phyloP scores from a whole-genome alignment of 2,888 invertebrate species.

The Tryphoninae sp. region DNA sequence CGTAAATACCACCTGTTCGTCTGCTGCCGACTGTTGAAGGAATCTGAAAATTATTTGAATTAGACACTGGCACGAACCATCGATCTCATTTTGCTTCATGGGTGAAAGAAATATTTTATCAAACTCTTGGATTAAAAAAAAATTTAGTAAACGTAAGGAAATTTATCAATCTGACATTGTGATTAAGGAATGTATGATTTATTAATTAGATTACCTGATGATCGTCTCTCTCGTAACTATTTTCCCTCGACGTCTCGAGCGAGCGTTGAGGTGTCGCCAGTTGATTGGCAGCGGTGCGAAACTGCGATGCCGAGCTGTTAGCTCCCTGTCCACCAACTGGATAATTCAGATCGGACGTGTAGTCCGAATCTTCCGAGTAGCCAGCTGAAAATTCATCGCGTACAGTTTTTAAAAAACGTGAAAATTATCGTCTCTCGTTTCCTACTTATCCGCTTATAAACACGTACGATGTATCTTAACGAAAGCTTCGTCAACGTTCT shows the following conservation, averaged over 20 bases:
- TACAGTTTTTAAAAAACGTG: background rate
- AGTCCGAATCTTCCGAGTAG: slow-evolving; percentile 98
- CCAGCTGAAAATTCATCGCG: slow-evolving; percentile 86
- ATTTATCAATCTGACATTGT: background rate
- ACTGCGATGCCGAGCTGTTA: slow-evolving; percentile 96
- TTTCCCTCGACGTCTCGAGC: slow-evolving; percentile 90
- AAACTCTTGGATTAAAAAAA: background rate
- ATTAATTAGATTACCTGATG: slow-evolving; percentile 80
- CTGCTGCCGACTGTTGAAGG: slow-evolving; percentile 72
- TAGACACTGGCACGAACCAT: background rate
- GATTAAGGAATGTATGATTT: background rate
- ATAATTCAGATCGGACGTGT: slow-evolving; percentile 97
- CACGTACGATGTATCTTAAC: background rate
- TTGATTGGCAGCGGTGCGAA: slow-evolving; percentile 89
- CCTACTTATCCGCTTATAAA: background rate
- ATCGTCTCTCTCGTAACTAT: slow-evolving; percentile 92
- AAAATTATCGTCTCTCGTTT: background rate
- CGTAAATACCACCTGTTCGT: slow-evolving; percentile 75
- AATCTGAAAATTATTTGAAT: slow-evolving; percentile 68
- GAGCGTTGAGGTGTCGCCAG: slow-evolving; percentile 90
- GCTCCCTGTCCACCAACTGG: slow-evolving; percentile 93
- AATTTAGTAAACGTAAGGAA: background rate
- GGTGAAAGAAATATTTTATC: background rate
- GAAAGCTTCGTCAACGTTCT: background rate
- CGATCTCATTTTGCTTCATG: background rate